phyloP scores from a whole-genome alignment of 2,888 invertebrate genomes.

The Catonia carolina region DNA sequence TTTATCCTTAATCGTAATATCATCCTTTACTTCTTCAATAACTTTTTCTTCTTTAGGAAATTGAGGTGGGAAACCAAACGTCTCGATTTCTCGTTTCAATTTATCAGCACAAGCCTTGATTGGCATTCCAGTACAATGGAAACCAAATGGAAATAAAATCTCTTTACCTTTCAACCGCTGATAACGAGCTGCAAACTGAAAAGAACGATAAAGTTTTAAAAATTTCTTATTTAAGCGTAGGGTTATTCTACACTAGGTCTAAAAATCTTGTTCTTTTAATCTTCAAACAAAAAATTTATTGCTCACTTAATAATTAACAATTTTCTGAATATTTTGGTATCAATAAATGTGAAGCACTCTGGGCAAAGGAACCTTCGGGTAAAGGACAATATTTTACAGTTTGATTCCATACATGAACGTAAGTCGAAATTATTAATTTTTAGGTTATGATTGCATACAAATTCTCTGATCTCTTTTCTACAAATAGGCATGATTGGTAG shows the following conservation, averaged over 20 bases:
- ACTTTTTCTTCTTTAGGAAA: conserved; percentile 58
- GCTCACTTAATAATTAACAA: too few species aligned
- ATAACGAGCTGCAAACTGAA: conserved; percentile 83
- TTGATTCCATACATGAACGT: too few species aligned
- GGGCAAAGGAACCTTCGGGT: too few species aligned
- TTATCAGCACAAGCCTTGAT: conserved; percentile 99
- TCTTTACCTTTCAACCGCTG: conserved; percentile 86
- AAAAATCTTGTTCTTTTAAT: neutral
- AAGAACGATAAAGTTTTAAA: neutral
- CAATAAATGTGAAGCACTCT: too few species aligned
- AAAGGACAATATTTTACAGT: too few species aligned
- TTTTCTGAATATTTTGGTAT: too few species aligned
- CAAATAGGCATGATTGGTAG: too few species aligned
- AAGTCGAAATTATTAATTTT: too few species aligned
- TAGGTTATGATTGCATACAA: too few species aligned
- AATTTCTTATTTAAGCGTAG: neutral
- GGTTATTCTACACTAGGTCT: neutral
- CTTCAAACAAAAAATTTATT: too few species aligned
- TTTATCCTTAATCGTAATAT: conserved; percentile 67
- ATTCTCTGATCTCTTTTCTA: too few species aligned
- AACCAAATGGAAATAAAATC: conserved; percentile 93
- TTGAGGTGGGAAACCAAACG: conserved; percentile 85
- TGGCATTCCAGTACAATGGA: conserved; percentile 99
- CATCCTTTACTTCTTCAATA: conserved; percentile 47
- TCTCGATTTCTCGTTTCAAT: conserved; percentile 83